Evolutionary conservation across 35 echinoderm and acorn worm genomes (phyloP), one percentile per base, ranked within the genome.

Genomic region (Chiridota heheva): DNA sequence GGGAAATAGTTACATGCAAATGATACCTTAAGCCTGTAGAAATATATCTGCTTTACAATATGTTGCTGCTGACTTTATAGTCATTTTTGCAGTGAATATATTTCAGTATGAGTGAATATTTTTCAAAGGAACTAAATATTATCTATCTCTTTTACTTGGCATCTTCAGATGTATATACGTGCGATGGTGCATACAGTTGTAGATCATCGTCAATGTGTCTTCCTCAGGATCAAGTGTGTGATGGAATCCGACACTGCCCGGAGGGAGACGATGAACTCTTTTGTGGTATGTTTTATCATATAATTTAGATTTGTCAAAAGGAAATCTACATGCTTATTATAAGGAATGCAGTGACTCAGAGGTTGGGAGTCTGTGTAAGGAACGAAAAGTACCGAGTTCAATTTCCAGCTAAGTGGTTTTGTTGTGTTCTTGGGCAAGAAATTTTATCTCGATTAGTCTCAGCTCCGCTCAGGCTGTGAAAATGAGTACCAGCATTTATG

Each of bases 151-250:
- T 36, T 38, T 20, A 17, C 18, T 22, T 18, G 22, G 27, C 43
- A 15, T 70, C 30, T 43, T 69, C 29, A 84, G 81, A 72, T 36
- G 39, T 1, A 1, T 84, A 69, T 72, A 5, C 53, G 26, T 84
- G 81, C 34, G 18, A 31, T 36, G 81, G 81, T 18, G 67, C 64
- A 7, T 72, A 72, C 67, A 71, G 30, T 57, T 84, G 81, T 40
- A 17, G 40, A 58, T 31, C 16, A 16, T 46, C 61, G 40, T 2
- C 2, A 26, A 28, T 24, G 26, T 84, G 81, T 60, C 15, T 84
- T 1, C 15, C 67, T 24, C 81, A 71, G 49, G n/a, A 58, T 2
- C 37, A 71, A 29, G 48, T 84, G 10, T 84, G 81, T 57, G 82
- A 86, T 61, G 63, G 63, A 20, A 46, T 76, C 5, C 40, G 7